Evolutionary conservation across 2,113 vertebrate species (phyloP), one percentile per base, ranked within the genome.

Genomic region (Ammodytes dubius): DNA sequence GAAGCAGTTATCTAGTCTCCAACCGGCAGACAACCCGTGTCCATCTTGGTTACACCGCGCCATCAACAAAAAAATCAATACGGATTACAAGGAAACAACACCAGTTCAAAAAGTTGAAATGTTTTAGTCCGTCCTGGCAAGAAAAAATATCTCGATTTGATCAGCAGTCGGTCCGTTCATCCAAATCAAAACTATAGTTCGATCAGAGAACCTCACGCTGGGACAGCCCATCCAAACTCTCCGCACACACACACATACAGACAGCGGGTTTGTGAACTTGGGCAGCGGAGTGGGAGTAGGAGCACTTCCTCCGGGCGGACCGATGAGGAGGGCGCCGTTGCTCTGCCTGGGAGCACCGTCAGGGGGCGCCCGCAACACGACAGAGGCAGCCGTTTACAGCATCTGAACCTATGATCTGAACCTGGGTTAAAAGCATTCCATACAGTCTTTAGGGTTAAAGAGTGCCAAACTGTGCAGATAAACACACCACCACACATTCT

Each of bases 31-130:
- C 67, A 87, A 17, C 5, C 49, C 65, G 86, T 57, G 84, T 90
- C 93, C 92, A 93, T 93, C 74, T 92, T 87, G 89, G 90, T 84
- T 72, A 57, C 50, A 87, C 50, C 68, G 78, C 72, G 70, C 69
- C 82, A 81, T 88, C 56, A 71, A 83, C 66, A 59, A 74, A 42
- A 27, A n/a, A 67, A 53, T 56, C 67, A 5, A 7, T 59, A 7
- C 3, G 65, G 35, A 63, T 1, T 13, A 17, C 65, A 27, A 37
- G 40, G 53, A 64, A 79, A 83, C 47, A 74, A 60, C 68, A n/a
- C 5, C 43, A 17, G 56, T 52, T 0, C 27, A 59, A 27, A 66
- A 75, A 39, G 66, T 71, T 54, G 0, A 53, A 70, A 61, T 17
- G 39, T 68, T 39, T 54, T 12, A 67, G 3, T 19, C 3, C 12